These are phyloP conservation scores for Trilocha varians DNA, from an alignment of 2,888 invertebrate genomes.

Conservation along the genomic window DNA sequence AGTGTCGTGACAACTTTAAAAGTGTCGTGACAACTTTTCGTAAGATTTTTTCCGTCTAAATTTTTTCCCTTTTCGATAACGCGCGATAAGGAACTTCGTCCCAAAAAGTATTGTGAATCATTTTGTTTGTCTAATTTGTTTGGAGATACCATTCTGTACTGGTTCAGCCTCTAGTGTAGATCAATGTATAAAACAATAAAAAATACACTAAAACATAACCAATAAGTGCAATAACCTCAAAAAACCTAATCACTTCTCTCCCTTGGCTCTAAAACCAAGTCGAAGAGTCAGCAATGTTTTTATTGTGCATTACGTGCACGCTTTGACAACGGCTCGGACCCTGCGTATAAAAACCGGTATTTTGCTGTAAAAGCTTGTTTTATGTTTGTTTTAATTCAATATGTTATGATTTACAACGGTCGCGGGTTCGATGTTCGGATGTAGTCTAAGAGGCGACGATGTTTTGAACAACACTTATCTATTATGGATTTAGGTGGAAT, in stretches of 20 bases:
- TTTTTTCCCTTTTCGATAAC: too few relatives aligned
- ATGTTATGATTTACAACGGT: slow-evolving; percentile 32
- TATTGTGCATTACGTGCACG: slow-evolving; percentile 2
- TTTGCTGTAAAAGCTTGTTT: slow-evolving; percentile 24
- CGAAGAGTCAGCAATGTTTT: neutral
- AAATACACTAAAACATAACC: neutral
- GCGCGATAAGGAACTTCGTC: too few relatives aligned
- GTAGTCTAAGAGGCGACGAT: neutral
- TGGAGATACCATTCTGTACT: too few relatives aligned
- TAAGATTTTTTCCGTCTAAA: too few relatives aligned
- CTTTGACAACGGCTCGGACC: neutral
- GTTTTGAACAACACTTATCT: too few relatives aligned
- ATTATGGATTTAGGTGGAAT: too few relatives aligned
- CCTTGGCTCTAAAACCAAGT: neutral
- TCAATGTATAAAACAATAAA: neutral
- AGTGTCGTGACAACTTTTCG: too few relatives aligned
- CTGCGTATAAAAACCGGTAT: slow-evolving; percentile 17
- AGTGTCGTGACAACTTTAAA: too few relatives aligned
- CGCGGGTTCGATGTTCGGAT: neutral
- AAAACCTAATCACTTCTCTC: neutral
- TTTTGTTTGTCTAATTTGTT: too few relatives aligned
- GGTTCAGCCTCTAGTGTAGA: neutral
- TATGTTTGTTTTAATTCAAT: slow-evolving; percentile 34
- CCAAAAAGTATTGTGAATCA: too few relatives aligned
- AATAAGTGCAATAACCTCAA: neutral